Evolutionary conservation across 2,888 invertebrate species (phyloP).

Genomic region (Catocala fraxini): DNA sequence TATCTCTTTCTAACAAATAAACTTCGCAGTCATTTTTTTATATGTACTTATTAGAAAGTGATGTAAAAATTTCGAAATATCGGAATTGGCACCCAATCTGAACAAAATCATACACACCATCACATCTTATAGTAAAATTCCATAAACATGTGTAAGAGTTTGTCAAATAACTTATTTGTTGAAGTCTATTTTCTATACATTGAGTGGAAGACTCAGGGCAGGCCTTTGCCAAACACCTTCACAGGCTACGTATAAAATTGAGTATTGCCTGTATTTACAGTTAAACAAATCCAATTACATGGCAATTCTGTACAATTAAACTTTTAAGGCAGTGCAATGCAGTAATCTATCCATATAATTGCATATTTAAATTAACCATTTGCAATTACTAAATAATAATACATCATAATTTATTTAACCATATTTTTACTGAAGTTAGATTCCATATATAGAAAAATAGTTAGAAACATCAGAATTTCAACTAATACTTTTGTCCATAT

Average conservation of each 20-base stretch:
- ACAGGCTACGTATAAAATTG: not conserved
- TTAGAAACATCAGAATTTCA: too few relatives aligned
- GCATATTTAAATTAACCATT: constrained; percentile 14
- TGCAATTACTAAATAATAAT: not conserved
- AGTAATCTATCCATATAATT: constrained; percentile 19
- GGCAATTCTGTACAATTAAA: constrained; percentile 12
- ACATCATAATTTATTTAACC: too few relatives aligned
- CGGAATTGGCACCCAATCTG: not conserved
- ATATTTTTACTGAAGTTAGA: too few relatives aligned
- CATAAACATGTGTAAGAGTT: constrained; percentile 12
- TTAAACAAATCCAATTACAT: constrained; percentile 16
- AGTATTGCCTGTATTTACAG: constrained; percentile 25
- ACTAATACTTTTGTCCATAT: too few relatives aligned
- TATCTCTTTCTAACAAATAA: too few relatives aligned
- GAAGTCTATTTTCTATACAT: constrained; percentile 22
- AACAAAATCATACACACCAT: constrained; percentile 1
- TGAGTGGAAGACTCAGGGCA: constrained; percentile 1
- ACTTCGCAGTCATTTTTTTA: too few relatives aligned
- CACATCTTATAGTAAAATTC: not conserved
- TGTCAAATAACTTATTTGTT: constrained; percentile 7
- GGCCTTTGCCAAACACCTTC: not conserved
- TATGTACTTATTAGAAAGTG: too few relatives aligned
- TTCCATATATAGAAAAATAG: too few relatives aligned
- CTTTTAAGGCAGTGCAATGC: constrained; percentile 30
- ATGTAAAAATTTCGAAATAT: not conserved